Conservation (phyloP, 30 jellyfish, hydroid and myxozoan genomes). For the Hydra vulgaris region DNA sequence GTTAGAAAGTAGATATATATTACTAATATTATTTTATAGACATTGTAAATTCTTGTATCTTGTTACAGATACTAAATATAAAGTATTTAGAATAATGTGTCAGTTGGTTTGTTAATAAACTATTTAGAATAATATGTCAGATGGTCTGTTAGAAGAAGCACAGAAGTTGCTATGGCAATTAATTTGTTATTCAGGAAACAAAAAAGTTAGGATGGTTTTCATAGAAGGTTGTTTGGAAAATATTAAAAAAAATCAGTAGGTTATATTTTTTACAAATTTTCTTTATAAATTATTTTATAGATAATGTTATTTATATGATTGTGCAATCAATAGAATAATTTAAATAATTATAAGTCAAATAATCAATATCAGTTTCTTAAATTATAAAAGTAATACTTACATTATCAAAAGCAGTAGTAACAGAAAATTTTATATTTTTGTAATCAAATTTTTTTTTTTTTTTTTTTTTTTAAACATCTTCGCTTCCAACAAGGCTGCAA, state of each 20-base stretch:
- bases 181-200: conserved; percentile 87
- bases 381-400: too few species aligned
- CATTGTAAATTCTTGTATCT: too few species aligned
- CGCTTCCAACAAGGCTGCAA: too few species aligned
- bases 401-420: too few species aligned
- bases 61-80: too few species aligned
- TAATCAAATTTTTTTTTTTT: too few species aligned
- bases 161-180: conserved; percentile 91
- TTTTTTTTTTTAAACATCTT: too few species aligned
- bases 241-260: conserved; percentile 57
- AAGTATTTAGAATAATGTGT: too few species aligned
- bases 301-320: background rate
- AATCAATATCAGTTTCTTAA: too few species aligned
- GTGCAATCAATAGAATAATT: background rate
- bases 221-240: conserved; percentile 88
- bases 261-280: background rate
- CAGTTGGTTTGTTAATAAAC: background rate
- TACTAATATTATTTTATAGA: too few species aligned
- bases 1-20: too few species aligned
- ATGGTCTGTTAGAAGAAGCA: conserved; percentile 76
- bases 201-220: conserved; percentile 73
- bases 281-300: background rate
- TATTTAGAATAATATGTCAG: conserved; percentile 24
- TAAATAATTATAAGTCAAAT: background rate
- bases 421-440: too few species aligned